Evolutionary conservation across 2,888 invertebrate genomes (phyloP).

Genomic region (Sclerodermus sp.): DNA sequence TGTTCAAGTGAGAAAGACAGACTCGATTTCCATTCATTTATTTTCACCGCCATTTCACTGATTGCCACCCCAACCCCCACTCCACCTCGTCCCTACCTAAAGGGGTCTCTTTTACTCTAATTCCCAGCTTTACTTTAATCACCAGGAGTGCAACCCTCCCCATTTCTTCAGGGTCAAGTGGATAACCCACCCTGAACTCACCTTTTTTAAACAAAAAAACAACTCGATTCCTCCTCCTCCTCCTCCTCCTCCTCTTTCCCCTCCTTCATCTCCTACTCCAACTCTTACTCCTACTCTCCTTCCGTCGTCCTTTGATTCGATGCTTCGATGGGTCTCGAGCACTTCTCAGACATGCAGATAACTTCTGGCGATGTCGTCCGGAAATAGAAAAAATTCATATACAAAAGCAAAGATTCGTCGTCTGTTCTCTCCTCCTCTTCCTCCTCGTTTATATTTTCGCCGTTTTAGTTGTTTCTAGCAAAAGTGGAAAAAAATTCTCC

Average conservation of each 20-base stretch:
- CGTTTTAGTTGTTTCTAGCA: too few relatives aligned
- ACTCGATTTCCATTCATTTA: constrained; percentile 55
- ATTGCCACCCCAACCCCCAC: constrained; percentile 41
- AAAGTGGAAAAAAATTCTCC: too few relatives aligned
- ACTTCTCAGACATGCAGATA: not conserved
- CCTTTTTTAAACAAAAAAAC: too few relatives aligned
- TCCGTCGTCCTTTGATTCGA: not conserved
- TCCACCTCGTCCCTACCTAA: constrained; percentile 2
- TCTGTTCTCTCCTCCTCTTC: too few relatives aligned
- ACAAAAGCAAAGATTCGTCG: too few relatives aligned
- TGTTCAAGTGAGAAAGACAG: constrained; percentile 33
- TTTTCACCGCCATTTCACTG: constrained; percentile 55
- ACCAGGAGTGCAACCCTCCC: constrained; percentile 42
- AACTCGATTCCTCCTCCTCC: not conserved
- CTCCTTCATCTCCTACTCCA: constrained; percentile 9
- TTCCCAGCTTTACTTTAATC: constrained; percentile 50
- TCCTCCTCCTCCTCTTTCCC: not conserved
- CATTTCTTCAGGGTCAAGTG: constrained; percentile 41
- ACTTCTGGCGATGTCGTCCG: too few relatives aligned
- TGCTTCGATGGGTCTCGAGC: not conserved
- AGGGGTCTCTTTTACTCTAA: constrained; percentile 39
- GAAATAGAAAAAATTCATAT: too few relatives aligned
- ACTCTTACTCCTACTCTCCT: constrained; percentile 10
- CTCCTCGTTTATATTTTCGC: too few relatives aligned
- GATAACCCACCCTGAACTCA: constrained; percentile 26